Evolutionary conservation across 2,888 invertebrate genomes (phyloP).

Genomic region (Apamea anceps): DNA sequence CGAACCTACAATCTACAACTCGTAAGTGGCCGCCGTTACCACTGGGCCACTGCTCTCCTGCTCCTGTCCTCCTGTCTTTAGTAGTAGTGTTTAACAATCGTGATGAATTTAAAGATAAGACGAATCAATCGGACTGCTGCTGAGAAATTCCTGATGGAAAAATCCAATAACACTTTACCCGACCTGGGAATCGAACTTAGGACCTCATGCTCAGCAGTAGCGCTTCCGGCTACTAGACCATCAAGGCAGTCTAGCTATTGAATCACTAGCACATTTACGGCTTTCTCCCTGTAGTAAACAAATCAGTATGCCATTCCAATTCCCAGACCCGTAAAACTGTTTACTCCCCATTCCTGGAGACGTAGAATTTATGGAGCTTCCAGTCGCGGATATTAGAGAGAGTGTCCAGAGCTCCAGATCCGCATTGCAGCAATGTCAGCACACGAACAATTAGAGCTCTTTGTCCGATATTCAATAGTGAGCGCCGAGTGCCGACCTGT

Average conservation of each 20-base stretch:
- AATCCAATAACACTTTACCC: no score
- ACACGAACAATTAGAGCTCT: slow-evolving; percentile 86
- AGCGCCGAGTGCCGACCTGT: slow-evolving; percentile 74
- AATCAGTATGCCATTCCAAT: slow-evolving; percentile 1
- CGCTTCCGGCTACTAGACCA: neutral
- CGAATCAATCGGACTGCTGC: no score
- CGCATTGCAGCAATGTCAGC: slow-evolving; percentile 71
- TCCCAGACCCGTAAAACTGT: slow-evolving; percentile 28
- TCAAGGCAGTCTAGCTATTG: neutral
- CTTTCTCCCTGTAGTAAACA: slow-evolving; percentile 7
- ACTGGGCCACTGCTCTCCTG: no score
- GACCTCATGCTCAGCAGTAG: no score
- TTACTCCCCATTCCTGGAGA: slow-evolving; percentile 12
- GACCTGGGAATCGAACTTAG: no score
- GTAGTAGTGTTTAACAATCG: no score
- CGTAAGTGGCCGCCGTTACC: no score
- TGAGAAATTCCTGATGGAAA: no score
- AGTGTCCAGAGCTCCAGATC: slow-evolving; percentile 35
- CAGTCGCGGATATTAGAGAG: slow-evolving; percentile 48
- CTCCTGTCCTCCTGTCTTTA: no score
- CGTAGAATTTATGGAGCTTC: slow-evolving; percentile 57
- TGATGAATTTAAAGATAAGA: no score
- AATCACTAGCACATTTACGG: no score
- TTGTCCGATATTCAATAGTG: slow-evolving; percentile 88
- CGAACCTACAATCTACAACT: no score